These are phyloP conservation scores for Drosophila nebulosa DNA, from an alignment of 1,140 invertebrate species.

Conservation along the genomic window DNA sequence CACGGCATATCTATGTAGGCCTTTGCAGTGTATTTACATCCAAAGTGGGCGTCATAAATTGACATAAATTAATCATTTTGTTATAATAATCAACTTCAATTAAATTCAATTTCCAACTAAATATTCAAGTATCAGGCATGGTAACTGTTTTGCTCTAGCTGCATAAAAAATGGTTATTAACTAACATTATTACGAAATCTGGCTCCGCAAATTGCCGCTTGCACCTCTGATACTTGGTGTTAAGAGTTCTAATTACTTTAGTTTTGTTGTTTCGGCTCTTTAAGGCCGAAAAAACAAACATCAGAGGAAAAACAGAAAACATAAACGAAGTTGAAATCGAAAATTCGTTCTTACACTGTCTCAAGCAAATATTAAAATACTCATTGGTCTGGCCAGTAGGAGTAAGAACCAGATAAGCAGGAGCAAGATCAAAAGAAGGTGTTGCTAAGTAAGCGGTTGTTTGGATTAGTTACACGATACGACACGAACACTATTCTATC, in stretches of 20 bases:
- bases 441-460: no score
- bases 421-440: no score
- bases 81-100: conserved; percentile 68
- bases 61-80: conserved; percentile 72
- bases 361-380: no score
- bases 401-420: no score
- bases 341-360: no score
- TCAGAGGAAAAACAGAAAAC: conserved; percentile 5
- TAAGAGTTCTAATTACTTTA: conserved; percentile 51
- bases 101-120: conserved; percentile 60
- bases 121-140: conserved; percentile 13
- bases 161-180: conserved; percentile 53
- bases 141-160: not conserved
- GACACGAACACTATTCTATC: no score
- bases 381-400: no score
- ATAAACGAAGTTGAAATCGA: not conserved
- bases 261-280: not conserved
- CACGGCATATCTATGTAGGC: conserved; percentile 33
- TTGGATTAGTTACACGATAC: no score
- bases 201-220: not conserved
- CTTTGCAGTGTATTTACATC: no score
- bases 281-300: not conserved
- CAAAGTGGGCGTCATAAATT: conserved; percentile 66
- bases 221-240: conserved; percentile 4
- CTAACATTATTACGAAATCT: conserved; percentile 52